Evolutionary conservation across 2,888 invertebrate species (phyloP), one percentile per base, ranked within the genome.

Genomic region (Drosophila anceps): DNA sequence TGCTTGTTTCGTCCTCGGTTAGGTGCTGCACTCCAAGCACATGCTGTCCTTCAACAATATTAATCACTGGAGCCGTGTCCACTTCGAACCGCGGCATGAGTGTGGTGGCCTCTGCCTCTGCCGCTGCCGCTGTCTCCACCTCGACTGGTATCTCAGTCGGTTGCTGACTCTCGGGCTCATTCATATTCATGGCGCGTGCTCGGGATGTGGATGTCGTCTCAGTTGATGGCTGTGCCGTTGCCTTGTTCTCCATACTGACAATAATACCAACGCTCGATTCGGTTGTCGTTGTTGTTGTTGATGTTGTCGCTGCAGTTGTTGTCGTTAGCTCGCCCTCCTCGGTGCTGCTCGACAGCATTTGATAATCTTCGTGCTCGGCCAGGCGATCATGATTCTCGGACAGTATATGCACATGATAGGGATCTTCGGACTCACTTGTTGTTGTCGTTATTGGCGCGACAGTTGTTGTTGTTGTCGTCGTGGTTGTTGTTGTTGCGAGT

Each of bases 311-410:
- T 37, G 82, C 29, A 62, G 76, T 29, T 31, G 73, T 44, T 31
- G 67, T 68, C 10, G 76, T 67, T 54, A 82, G 70, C 31, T 75
- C 66, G 31, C 79, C 70, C 67, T 87, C 91, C 68, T 91, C 91
- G 57, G 88, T 91, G 75, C 88, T 91, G 81, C 87, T 81, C 61
- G 87, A 86, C 37, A 90, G 76, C 90, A 91, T 89, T 84, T 91
- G 90, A 85, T 92, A 92, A 83, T 91, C 91, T 77, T 90, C 91
- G 67, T 90, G 92, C 75, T 91, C 92, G 71, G 91, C 91, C 81
- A 92, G 83, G 81, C 90, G 90, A 82, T 91, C 91, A 84, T 91
- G 91, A 80, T 91, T 91, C 71, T 92, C 91, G 53, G 91, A 91
- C 66, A 92, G 82, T 83, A 91, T 91, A 75, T 91, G 91, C 55